A percentile compares a stretch with the other conserved stretches of the same genome.
These are phyloP conservation scores for Furnarius figulus DNA, from an alignment of 2,113 vertebrate species.

Conservation along the genomic window DNA sequence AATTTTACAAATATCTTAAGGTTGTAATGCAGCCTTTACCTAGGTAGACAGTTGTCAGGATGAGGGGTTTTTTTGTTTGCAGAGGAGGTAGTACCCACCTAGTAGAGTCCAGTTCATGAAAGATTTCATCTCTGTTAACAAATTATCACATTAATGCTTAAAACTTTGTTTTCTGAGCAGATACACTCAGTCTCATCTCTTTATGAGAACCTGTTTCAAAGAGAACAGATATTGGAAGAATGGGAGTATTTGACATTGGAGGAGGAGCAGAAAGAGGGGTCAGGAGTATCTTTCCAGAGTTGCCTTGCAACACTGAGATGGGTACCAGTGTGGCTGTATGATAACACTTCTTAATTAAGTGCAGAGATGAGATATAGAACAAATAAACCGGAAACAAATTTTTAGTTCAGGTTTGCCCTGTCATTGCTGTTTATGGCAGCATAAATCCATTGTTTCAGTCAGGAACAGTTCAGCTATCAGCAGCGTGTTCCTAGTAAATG, in stretches of 20 bases:
- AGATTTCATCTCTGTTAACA: background rate
- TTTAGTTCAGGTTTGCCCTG: slow-evolving; percentile 17
- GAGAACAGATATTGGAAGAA: background rate
- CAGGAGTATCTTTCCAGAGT: background rate
- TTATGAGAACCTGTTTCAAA: background rate
- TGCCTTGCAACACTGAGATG: background rate
- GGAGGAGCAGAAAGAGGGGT: background rate
- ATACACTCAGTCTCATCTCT: background rate
- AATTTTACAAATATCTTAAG: background rate
- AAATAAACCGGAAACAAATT: background rate
- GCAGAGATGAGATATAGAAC: background rate
- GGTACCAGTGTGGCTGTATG: background rate
- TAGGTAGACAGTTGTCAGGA: background rate
- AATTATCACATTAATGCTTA: background rate
- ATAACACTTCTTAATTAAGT: slow-evolving; percentile 34
- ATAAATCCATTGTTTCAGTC: background rate
- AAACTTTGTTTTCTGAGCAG: background rate
- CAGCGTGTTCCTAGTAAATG: background rate
- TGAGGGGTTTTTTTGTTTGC: background rate
- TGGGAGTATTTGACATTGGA: background rate
- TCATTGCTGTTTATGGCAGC: background rate
- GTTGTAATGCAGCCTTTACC: background rate
- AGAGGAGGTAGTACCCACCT: background rate
- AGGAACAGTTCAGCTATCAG: background rate
- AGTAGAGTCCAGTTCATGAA: background rate